A percentile compares a stretch with the other conserved stretches of the same genome.
phyloP scores from a whole-genome alignment of 1,140 invertebrate genomes.

The Drosophila carrolli region DNA sequence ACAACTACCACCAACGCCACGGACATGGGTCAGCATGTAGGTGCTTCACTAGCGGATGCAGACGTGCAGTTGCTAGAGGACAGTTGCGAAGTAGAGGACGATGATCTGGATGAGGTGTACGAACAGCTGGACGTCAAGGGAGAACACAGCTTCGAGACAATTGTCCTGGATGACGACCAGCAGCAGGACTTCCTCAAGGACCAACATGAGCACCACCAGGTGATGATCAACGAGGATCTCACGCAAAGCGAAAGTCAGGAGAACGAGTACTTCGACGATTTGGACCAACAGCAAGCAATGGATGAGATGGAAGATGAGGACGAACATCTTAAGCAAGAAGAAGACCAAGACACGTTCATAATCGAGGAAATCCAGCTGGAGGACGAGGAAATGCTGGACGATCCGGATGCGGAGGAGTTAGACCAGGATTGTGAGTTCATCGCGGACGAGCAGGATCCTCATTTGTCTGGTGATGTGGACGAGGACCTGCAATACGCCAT shows the following conservation, averaged over 20 bases:
- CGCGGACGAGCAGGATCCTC: slow-evolving; percentile 65
- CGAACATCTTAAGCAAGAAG: slow-evolving; percentile 39
- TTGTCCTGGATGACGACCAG: slow-evolving; percentile 77
- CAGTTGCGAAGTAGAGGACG: slow-evolving; percentile 66
- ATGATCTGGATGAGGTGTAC: slow-evolving; percentile 67
- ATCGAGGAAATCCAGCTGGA: slow-evolving; percentile 82
- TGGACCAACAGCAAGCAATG: slow-evolving; percentile 52
- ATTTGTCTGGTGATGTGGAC: slow-evolving; percentile 60
- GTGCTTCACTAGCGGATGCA: slow-evolving; percentile 50
- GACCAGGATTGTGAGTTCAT: slow-evolving; percentile 70
- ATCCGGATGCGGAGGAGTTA: slow-evolving; percentile 62
- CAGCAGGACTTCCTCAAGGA: slow-evolving; percentile 74
- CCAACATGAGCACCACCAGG: slow-evolving; percentile 61
- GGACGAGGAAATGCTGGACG: slow-evolving; percentile 76
- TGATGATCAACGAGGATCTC: slow-evolving; percentile 72
- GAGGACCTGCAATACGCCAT: slow-evolving; percentile 76
- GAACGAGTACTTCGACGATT: slow-evolving; percentile 67
- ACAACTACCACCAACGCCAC: slow-evolving; percentile 41
- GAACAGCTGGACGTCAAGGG: slow-evolving; percentile 64
- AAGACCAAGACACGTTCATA: slow-evolving; percentile 75
- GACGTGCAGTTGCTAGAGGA: slow-evolving; percentile 73
- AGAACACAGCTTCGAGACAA: slow-evolving; percentile 71
- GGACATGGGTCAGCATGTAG: slow-evolving; percentile 48
- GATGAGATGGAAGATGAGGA: slow-evolving; percentile 48
- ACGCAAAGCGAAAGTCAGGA: slow-evolving; percentile 72